A percentile compares a stretch with the other conserved stretches of the same genome.
Conservation (phyloP, 2,797 vertebrate species). For the Margarornis squamiger region DNA sequence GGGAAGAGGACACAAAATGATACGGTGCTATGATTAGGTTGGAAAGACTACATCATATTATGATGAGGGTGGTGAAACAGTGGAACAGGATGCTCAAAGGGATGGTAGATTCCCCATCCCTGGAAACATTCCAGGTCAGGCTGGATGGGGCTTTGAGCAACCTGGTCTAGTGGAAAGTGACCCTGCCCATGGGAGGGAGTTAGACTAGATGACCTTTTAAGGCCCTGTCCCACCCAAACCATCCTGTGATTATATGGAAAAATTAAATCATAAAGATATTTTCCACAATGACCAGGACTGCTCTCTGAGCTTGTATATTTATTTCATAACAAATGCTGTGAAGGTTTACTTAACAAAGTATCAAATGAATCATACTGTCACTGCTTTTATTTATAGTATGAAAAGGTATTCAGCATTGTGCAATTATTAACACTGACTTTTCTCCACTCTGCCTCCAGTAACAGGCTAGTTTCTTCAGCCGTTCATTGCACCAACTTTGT, state of each 20-base stretch:
- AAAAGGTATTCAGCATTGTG: not conserved
- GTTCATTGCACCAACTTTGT: not conserved
- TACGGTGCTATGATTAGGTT: not conserved
- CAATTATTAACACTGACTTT: not conserved
- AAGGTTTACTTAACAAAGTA: not conserved
- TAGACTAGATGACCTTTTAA: not conserved
- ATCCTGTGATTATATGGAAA: not conserved
- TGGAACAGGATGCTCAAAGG: not conserved
- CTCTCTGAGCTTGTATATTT: not conserved
- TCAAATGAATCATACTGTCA: not conserved
- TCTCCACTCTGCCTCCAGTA: not conserved
- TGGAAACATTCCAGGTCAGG: not conserved
- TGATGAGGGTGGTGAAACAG: not conserved
- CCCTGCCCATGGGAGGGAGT: not conserved
- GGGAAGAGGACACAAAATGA: not conserved
- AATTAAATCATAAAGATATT: not conserved
- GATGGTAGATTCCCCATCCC: not conserved
- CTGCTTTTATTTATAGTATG: not conserved
- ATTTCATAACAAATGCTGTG: not conserved
- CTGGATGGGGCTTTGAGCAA: not conserved
- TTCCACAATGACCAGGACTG: not conserved
- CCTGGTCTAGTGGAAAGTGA: not conserved
- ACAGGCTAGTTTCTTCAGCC: not conserved
- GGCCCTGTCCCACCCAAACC: not conserved
- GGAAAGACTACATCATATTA: not conserved